phyloP scores from a whole-genome alignment of 2,888 invertebrate species.

The Rhopalosiphum nymphaeae region DNA sequence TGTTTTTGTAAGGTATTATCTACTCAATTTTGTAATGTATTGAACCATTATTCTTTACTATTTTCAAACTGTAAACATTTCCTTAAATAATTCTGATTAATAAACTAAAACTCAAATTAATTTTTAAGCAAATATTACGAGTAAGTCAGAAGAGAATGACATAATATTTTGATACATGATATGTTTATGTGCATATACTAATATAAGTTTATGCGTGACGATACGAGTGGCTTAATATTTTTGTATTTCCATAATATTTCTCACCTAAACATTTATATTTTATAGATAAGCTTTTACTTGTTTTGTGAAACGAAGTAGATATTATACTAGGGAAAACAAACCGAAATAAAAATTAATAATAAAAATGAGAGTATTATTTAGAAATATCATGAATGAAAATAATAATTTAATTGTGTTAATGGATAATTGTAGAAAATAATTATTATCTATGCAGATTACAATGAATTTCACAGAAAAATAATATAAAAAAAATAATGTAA shows the following conservation, averaged over 20 bases:
- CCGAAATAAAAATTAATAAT: background rate
- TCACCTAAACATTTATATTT: conserved; percentile 5
- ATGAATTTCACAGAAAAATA: background rate
- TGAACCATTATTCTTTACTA: background rate
- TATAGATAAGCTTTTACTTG: background rate
- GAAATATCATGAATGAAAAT: background rate
- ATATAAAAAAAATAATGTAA: background rate
- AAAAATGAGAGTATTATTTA: background rate
- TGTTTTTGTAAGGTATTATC: background rate
- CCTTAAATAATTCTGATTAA: background rate
- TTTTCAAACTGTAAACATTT: background rate
- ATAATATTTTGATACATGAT: background rate
- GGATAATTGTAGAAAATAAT: background rate
- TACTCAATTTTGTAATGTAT: background rate
- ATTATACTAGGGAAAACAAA: background rate
- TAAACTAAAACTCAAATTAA: background rate
- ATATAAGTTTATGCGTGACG: conserved; percentile 9
- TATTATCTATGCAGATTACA: background rate
- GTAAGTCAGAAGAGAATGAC: background rate
- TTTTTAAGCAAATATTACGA: background rate
- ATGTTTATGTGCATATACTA: background rate
- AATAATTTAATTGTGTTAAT: conserved; percentile 9
- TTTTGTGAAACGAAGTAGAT: background rate
- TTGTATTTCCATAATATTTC: conserved; percentile 4
- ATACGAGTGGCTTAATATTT: background rate